phyloP scores from a whole-genome alignment of 2,797 vertebrate genomes.

The Micrastur ruficollis region DNA sequence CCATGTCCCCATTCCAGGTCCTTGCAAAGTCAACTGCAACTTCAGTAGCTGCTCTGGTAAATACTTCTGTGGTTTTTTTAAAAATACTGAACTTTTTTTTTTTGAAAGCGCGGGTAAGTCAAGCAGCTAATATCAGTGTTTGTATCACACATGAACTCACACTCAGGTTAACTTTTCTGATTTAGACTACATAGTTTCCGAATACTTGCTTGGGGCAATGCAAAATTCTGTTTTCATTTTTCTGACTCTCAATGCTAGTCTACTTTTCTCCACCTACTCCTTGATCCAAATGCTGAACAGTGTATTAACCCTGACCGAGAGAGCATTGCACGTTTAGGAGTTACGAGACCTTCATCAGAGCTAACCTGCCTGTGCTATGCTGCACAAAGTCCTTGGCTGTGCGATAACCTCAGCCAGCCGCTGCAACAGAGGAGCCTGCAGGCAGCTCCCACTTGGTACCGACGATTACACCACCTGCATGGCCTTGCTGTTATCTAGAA shows the following conservation, averaged over 20 bases:
- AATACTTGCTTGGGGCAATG: background rate
- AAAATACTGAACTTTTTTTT: background rate
- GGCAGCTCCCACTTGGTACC: background rate
- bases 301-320: background rate
- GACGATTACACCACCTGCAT: background rate
- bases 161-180: background rate
- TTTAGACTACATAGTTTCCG: background rate
- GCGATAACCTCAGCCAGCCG: background rate
- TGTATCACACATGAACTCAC: background rate
- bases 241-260: background rate
- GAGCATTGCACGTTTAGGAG: rapidly evolving
- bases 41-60: background rate
- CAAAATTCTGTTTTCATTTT: background rate
- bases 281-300: rapidly evolving
- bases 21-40: background rate
- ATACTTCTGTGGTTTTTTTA: rapidly evolving
- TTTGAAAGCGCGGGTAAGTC: background rate
- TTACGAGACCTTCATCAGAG: background rate
- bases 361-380: background rate
- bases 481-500: background rate
- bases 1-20: background rate
- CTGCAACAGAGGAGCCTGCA: background rate
- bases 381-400: background rate
- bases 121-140: background rate
- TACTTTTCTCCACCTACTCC: background rate